Conservation (phyloP, 2,888 invertebrate genomes). For the Glyphotaelius pellucidus region DNA sequence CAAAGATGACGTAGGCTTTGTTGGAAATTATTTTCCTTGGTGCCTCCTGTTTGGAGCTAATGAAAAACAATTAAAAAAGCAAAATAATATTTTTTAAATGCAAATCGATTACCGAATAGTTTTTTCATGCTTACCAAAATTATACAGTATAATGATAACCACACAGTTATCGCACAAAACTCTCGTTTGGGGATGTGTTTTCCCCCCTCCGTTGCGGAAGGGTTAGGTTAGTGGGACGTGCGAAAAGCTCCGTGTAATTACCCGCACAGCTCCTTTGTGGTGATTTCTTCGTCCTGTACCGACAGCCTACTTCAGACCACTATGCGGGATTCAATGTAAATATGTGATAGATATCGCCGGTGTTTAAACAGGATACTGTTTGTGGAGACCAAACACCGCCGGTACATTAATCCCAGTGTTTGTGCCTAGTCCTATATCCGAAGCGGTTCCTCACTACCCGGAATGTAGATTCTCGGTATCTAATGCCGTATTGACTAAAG, state of each 20-base stretch:
- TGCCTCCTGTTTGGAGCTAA: no score
- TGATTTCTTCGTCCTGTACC: neutral
- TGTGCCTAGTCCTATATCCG: neutral
- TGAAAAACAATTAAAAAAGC: no score
- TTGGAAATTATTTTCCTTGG: no score
- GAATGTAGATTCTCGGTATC: neutral
- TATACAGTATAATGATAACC: no score
- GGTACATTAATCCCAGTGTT: neutral
- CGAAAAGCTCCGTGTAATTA: neutral
- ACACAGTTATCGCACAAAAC: no score
- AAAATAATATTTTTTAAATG: no score
- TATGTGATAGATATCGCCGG: neutral
- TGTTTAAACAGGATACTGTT: slow-evolving; percentile 27
- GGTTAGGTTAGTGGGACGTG: neutral
- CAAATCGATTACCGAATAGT: no score
- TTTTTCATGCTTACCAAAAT: no score
- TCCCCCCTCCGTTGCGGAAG: no score
- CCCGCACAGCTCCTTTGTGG: slow-evolving; percentile 7
- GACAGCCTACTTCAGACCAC: slow-evolving; percentile 9
- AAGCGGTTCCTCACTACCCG: neutral
- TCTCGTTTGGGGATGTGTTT: no score
- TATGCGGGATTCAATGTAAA: neutral
- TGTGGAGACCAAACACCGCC: neutral
- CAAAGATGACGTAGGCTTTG: no score
- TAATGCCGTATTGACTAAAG: neutral